phyloP scores from a whole-genome alignment of 2,888 invertebrate species.

The Sarcophaga rosellei region DNA sequence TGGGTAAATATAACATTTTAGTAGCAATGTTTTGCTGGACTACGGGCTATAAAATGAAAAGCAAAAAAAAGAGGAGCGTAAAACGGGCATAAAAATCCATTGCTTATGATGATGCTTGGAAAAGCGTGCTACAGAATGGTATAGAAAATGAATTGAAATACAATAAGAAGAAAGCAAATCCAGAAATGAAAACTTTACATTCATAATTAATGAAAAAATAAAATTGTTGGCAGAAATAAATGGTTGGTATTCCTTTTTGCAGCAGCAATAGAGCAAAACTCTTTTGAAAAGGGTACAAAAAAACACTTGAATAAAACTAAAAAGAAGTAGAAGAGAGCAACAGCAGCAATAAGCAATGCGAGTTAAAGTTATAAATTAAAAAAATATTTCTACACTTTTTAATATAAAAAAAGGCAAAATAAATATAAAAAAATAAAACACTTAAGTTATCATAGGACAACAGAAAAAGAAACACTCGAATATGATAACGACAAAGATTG shows the following conservation, averaged over 20 bases:
- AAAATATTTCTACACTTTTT: slow-evolving; percentile 52
- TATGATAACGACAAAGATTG: background rate
- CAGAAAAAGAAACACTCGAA: background rate
- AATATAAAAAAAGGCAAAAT: slow-evolving; percentile 7
- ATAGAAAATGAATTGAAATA: slow-evolving; percentile 2
- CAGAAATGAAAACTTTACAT: slow-evolving; percentile 59
- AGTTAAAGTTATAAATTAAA: slow-evolving; percentile 52
- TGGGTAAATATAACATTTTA: slow-evolving; percentile 21
- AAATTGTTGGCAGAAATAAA: slow-evolving; percentile 59
- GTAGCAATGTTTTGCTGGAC: slow-evolving; percentile 18
- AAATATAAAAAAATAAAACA: slow-evolving; percentile 16
- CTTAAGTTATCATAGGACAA: background rate
- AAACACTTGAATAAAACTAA: background rate
- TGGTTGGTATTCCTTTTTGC: slow-evolving; percentile 36
- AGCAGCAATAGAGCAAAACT: slow-evolving; percentile 6
- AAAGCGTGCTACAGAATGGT: background rate
- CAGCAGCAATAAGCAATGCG: slow-evolving; percentile 7
- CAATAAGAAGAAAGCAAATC: slow-evolving; percentile 37
- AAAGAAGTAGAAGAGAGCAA: slow-evolving; percentile 3
- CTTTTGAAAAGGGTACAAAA: slow-evolving; percentile 44
- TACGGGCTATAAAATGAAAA: background rate
- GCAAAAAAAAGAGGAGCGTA: background rate
- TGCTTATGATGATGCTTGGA: too few species aligned
- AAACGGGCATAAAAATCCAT: background rate
- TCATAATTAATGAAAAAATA: slow-evolving; percentile 66